Evolutionary conservation across 2,888 invertebrate species (phyloP).

Genomic region (Drepanosiphum platanoidis): DNA sequence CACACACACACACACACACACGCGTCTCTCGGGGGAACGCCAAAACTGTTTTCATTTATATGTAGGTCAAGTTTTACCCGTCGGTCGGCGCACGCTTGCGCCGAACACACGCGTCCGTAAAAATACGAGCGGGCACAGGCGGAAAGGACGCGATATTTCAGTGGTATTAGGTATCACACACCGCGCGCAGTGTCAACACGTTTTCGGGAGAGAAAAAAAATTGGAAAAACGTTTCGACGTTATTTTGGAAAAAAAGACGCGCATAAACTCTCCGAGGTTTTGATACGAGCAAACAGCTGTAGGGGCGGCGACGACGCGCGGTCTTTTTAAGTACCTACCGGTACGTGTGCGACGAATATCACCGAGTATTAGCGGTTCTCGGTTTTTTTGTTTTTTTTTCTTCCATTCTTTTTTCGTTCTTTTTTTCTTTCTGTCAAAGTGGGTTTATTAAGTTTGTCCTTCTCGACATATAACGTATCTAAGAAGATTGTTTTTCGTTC

Average conservation of each 20-base stretch:
- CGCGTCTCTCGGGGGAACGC: conserved; percentile 13
- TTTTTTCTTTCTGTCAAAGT: no score
- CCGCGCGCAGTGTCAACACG: neutral
- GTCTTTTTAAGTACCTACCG: conserved; percentile 30
- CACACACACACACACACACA: no score
- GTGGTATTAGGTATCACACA: no score
- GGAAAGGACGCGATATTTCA: no score
- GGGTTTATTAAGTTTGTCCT: conserved; percentile 11
- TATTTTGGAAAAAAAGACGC: neutral
- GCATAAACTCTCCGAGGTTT: neutral
- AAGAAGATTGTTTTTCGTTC: neutral
- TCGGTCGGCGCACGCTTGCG: neutral
- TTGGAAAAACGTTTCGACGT: neutral
- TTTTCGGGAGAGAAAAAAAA: conserved; percentile 5
- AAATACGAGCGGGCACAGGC: neutral
- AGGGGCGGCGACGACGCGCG: neutral
- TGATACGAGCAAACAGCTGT: conserved; percentile 7
- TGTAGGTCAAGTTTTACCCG: conserved; percentile 43
- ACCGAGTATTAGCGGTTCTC: conserved; percentile 23
- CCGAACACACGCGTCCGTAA: neutral
- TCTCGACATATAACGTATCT: neutral
- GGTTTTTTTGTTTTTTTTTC: neutral
- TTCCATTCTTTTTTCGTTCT: neutral
- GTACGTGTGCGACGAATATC: conserved; percentile 44
- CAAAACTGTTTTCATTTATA: conserved; percentile 55